A percentile compares a stretch with the other conserved stretches of the same genome.
phyloP scores from a whole-genome alignment of 2,113 vertebrate genomes.

The Spheniscus mendiculus region DNA sequence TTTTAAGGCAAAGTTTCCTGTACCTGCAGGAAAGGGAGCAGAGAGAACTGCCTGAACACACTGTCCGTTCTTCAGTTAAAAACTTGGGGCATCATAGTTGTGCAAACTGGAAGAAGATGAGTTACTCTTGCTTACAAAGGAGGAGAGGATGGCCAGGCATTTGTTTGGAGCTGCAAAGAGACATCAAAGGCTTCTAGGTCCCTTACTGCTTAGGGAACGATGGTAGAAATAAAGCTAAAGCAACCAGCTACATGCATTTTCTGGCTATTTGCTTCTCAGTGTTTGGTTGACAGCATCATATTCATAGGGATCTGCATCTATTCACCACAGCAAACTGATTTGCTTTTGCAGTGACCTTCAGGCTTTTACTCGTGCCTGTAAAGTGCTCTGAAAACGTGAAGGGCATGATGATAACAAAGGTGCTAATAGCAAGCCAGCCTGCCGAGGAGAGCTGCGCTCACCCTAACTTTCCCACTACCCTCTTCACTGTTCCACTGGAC shows the following conservation, averaged over 20 bases:
- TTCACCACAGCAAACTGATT: not conserved
- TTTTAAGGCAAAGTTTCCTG: not conserved
- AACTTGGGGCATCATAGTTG: rapidly evolving
- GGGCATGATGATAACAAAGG: not conserved
- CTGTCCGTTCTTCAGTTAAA: not conserved
- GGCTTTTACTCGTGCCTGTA: not conserved
- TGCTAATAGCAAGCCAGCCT: not conserved
- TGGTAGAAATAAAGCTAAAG: not conserved
- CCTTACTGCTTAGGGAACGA: not conserved
- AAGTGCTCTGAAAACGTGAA: not conserved
- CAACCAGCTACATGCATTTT: not conserved
- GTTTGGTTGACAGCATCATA: not conserved
- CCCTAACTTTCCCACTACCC: rapidly evolving
- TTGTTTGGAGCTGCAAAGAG: not conserved
- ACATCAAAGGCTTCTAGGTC: not conserved
- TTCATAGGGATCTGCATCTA: not conserved
- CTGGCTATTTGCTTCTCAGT: not conserved
- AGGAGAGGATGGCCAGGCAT: not conserved
- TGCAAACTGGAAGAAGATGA: not conserved
- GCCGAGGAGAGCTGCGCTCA: not conserved
- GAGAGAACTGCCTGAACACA: not conserved
- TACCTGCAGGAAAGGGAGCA: not conserved
- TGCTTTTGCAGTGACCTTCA: not conserved
- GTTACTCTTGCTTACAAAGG: not conserved
- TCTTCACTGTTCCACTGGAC: too few relatives aligned